Percentiles rank a stretch among this genome's conserved stretches.
Conservation (phyloP, 2,797 vertebrate species). For the Leucoraja ocellata region DNA sequence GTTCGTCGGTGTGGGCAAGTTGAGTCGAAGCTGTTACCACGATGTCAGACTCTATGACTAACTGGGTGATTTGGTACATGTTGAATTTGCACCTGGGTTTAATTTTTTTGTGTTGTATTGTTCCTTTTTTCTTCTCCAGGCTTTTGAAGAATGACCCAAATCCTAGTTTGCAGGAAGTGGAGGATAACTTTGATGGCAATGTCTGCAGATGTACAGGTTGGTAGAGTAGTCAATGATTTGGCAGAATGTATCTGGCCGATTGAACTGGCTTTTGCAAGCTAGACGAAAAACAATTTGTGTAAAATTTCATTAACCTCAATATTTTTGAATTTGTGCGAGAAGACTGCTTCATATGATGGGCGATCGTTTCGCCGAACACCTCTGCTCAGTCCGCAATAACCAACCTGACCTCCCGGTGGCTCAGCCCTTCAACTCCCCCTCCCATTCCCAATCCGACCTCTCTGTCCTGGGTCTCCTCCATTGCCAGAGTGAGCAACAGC, state of each 20-base stretch:
- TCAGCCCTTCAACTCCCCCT: too few relatives aligned
- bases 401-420: too few relatives aligned
- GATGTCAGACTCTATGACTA: too few relatives aligned
- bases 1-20: too few relatives aligned
- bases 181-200: conserved; percentile 40
- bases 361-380: too few relatives aligned
- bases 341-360: background rate
- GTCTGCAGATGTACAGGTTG: conserved; percentile 40
- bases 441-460: too few relatives aligned
- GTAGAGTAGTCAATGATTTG: background rate
- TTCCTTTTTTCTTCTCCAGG: conserved; percentile 7
- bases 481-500: too few relatives aligned
- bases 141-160: conserved; percentile 23
- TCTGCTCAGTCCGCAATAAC: too few relatives aligned
- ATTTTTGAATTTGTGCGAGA: background rate
- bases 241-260: background rate
- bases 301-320: background rate
- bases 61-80: background rate
- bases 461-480: too few relatives aligned
- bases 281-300: background rate
- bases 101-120: too few relatives aligned
- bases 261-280: background rate
- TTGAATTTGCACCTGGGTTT: background rate
- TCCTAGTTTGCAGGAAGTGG: conserved; percentile 35
- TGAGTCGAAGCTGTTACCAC: too few relatives aligned